Conservation (phyloP, 2,113 vertebrate species). For the Sarotherodon lohbergeri region DNA sequence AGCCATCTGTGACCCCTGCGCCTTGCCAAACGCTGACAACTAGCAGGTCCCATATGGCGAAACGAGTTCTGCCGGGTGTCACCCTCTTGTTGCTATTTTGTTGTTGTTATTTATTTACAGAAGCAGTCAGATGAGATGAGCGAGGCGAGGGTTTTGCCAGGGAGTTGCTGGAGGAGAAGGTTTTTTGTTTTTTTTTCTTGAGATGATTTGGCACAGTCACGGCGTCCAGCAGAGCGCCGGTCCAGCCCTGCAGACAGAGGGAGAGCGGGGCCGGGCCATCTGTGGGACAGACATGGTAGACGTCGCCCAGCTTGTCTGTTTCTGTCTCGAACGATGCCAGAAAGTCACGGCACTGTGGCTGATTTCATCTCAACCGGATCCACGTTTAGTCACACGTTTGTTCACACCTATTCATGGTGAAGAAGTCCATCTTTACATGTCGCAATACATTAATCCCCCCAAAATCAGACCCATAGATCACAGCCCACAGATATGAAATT, state of each 20-base stretch:
- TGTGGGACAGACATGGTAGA: conserved; percentile 60
- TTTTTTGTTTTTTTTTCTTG: background rate
- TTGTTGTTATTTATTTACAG: conserved; percentile 72
- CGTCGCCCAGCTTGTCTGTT: conserved; percentile 24
- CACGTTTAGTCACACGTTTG: background rate
- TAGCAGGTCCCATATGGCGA: conserved; percentile 62
- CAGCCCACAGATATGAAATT: background rate
- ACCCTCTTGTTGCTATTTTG: conserved; percentile 60
- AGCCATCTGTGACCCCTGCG: conserved; percentile 57
- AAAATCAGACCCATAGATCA: background rate
- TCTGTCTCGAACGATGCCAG: conserved; percentile 1
- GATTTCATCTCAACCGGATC: background rate
- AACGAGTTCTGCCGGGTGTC: conserved; percentile 21
- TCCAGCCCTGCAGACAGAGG: conserved; percentile 36
- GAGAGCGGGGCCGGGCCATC: conserved; percentile 46
- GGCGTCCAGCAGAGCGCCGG: conserved; percentile 5
- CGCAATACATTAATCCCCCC: background rate
- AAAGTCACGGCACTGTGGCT: background rate
- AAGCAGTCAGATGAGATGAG: conserved; percentile 16
- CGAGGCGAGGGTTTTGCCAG: background rate
- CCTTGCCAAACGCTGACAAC: conserved; percentile 1
- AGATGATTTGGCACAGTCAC: background rate
- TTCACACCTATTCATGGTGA: background rate
- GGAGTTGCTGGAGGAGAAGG: background rate
- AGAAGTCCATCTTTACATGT: background rate